Conservation (phyloP, 2,113 vertebrate species). For the Heterocephalus glaber region DNA sequence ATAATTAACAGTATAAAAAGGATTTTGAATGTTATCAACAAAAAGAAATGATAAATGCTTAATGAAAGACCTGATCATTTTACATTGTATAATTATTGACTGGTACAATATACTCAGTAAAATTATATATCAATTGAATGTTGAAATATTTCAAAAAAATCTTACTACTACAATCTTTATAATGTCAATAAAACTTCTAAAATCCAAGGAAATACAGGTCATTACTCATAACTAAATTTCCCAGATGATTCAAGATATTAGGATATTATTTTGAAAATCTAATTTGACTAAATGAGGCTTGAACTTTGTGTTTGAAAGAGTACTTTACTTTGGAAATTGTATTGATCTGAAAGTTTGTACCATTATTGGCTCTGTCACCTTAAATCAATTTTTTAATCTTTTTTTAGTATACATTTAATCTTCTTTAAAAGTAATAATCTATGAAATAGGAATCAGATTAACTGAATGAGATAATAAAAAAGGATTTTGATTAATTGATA, state of each 20-base stretch:
- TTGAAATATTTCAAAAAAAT: background rate
- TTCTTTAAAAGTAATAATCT: background rate
- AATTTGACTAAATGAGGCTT: background rate
- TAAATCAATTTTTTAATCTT: background rate
- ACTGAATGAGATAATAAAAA: background rate
- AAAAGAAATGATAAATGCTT: background rate
- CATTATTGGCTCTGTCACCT: background rate
- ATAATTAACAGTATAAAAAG: background rate
- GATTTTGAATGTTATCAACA: background rate
- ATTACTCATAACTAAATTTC: background rate
- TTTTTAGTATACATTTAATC: background rate
- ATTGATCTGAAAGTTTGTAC: accelerated
- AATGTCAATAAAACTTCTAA: background rate
- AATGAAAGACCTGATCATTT: background rate
- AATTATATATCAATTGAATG: background rate
- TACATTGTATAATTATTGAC: background rate
- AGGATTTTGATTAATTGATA: background rate
- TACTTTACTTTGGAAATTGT: background rate
- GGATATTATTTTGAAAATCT: background rate
- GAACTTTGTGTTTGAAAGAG: background rate
- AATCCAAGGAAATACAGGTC: background rate
- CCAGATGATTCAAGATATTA: background rate
- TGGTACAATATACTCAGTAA: background rate
- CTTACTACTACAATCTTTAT: background rate
- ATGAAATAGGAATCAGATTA: background rate